These are phyloP conservation scores for Mus minutoides DNA, from an alignment of 2,797 vertebrate genomes.

Conservation along the genomic window DNA sequence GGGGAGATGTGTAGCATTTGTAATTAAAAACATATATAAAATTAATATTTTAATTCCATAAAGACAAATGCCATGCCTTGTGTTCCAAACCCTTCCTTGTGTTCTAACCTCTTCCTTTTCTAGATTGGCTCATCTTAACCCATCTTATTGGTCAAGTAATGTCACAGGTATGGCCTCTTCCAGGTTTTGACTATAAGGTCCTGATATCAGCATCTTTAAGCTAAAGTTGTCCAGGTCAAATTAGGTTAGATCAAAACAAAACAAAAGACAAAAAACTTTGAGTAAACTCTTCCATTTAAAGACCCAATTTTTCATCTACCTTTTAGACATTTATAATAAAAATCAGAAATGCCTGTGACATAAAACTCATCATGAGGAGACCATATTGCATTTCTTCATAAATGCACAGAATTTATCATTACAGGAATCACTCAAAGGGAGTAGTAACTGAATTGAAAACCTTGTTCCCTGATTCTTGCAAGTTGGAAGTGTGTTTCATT, in stretches of 20 bases:
- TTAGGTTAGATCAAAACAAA: conserved; percentile 27
- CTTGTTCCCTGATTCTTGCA: conserved; percentile 80
- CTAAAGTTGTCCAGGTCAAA: background rate
- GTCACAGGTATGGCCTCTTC: background rate
- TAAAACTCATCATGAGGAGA: conserved; percentile 67
- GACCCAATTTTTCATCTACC: background rate
- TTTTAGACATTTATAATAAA: conserved; percentile 43
- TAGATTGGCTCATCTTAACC: background rate
- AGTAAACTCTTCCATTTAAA: background rate
- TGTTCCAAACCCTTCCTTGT: background rate
- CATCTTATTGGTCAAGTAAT: background rate
- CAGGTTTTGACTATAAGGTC: background rate
- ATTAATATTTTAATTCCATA: conserved; percentile 55
- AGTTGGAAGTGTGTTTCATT: conserved; percentile 75
- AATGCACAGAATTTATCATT: conserved; percentile 81
- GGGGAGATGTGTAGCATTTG: background rate
- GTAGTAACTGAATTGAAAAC: conserved; percentile 72
- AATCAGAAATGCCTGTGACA: conserved; percentile 64
- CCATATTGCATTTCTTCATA: conserved; percentile 74
- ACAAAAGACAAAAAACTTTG: background rate
- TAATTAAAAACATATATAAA: background rate
- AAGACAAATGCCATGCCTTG: background rate
- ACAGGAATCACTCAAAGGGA: conserved; percentile 73
- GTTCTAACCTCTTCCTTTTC: background rate
- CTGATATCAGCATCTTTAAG: background rate